Evolutionary conservation across 2,113 vertebrate genomes (phyloP).

Genomic region (Eulemur macaco): DNA sequence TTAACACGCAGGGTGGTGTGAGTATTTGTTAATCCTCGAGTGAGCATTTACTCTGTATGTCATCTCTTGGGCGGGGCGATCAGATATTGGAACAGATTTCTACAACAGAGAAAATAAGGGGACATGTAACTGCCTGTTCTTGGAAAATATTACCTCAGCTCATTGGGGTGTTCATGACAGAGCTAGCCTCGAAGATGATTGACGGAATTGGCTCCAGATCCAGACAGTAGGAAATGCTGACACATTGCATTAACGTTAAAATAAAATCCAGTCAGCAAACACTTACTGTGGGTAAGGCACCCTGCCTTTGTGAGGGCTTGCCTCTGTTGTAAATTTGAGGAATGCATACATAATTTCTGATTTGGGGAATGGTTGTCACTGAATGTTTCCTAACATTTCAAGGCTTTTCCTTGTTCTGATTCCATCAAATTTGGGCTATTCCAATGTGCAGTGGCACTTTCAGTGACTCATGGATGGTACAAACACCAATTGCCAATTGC

Average conservation of each 20-base stretch:
- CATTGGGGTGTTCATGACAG: slow-evolving; percentile 1
- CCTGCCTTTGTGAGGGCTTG: not conserved
- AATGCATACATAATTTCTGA: not conserved
- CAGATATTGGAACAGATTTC: not conserved
- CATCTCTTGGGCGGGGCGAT: not conserved
- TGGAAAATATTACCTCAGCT: slow-evolving; percentile 55
- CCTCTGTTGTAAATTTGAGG: not conserved
- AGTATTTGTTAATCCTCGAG: not conserved
- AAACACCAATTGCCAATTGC: not conserved
- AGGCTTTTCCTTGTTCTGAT: not conserved
- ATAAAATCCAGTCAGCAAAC: slow-evolving; percentile 26
- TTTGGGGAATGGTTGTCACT: not conserved
- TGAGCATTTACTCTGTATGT: slow-evolving; percentile 28
- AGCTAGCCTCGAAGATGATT: slow-evolving; percentile 30
- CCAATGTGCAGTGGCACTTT: not conserved
- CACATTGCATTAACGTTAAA: slow-evolving; percentile 27
- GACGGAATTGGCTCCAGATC: not conserved
- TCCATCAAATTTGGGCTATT: not conserved
- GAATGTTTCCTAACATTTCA: not conserved
- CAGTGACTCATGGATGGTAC: not conserved
- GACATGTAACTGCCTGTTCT: slow-evolving; percentile 32
- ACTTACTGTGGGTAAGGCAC: not conserved
- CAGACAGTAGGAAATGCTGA: slow-evolving; percentile 50
- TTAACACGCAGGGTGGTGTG: not conserved
- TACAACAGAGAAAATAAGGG: not conserved